Evolutionary conservation across 2,888 invertebrate genomes (phyloP), one percentile per base, ranked within the genome.

Genomic region (Amphiduros pacificus): DNA sequence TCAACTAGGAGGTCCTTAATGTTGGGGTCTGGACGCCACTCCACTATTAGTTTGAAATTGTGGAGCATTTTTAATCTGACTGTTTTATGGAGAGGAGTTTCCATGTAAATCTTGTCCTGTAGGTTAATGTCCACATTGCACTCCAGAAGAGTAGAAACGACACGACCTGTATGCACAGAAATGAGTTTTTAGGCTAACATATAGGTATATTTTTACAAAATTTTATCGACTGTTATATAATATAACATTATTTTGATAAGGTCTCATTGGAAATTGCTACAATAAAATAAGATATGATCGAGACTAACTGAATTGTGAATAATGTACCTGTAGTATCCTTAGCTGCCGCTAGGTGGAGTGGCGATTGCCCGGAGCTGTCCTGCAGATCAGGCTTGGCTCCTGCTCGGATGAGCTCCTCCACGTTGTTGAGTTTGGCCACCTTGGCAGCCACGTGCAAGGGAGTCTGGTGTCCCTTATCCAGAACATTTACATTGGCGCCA

Each of bases 11-110:
- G 29, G 32, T 58, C 58, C 27, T 24, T 26, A 20, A 52, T 20
- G 14, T 36, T 36, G 3, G 49, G 9, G 11, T 24, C 27, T 1
- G 61, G 55, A 11, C 53, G 22, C 22, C 27, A n/a, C n/a, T 14
- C 29, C n/a, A 52, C 29, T 24, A 63, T 53, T 6, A 32, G 17
- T 26, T 48, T 51, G 52, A 63, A 41, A 53, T 60, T 60, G 44
- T 61, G 40, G 6, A 50, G 20, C 60, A 63, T 61, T 52, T 50
- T 50, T 22, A 41, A 44, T 29, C 56, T 61, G 44, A 60, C 53
- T 24, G 63, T 61, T 32, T 59, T 61, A 49, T 63, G 63, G 3
- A 63, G 63, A 11, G 63, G 52, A 31, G 63, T 63, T 29, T 63
- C 63, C 3, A 28, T 6, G 28, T 44, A 60, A 11, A 63, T 31